Evolutionary conservation across 2,888 invertebrate species (phyloP), one percentile per base, ranked within the genome.

Genomic region (Drosophila subquinaria): DNA sequence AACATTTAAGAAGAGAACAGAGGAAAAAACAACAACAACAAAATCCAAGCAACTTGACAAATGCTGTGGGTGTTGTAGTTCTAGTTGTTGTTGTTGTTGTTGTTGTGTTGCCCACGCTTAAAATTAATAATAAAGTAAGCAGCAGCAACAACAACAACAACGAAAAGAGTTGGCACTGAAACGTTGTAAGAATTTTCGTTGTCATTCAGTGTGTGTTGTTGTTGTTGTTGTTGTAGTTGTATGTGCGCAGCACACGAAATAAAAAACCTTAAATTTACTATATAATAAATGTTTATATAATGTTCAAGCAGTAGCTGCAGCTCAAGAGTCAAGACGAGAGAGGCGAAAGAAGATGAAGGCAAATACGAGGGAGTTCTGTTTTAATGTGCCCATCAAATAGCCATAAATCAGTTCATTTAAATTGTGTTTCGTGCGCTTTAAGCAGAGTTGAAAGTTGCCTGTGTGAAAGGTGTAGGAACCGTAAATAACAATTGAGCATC

Each of bases 401-500:
- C 76, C 88, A 88, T 90, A 90, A 90, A 90, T 90, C 90, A 88
- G 79, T 63, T 81, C 74, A 89, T 89, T 89, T 86, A 87, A 82
- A 79, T 75, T 75, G 71, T 79, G 43, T 35, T 55, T 36, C 20
- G 17, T 42, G 62, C 27, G 27, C 15, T 38, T 38, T 43, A 40
- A 48, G 30, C 53, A 40, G 48, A 69, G 62, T 45, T 66, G 60
- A 64, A 40, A 67, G 61, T 48, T 42, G 64, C 36, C 61, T 23
- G 63, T 23, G 63, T 60, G 64, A 60, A 81, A 82, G 82, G 84
- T 83, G 81, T 67, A 68, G 61, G 45, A 55, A 51, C 27, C 70
- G 82, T 78, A 80, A 78, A 73, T 80, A 72, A 80, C 76, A 76
- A 73, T 76, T 69, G 76, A 70, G 63, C 59, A 57, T 48, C 57